Conservation (phyloP, 2,113 vertebrate genomes). For the Spilogale gracilis region DNA sequence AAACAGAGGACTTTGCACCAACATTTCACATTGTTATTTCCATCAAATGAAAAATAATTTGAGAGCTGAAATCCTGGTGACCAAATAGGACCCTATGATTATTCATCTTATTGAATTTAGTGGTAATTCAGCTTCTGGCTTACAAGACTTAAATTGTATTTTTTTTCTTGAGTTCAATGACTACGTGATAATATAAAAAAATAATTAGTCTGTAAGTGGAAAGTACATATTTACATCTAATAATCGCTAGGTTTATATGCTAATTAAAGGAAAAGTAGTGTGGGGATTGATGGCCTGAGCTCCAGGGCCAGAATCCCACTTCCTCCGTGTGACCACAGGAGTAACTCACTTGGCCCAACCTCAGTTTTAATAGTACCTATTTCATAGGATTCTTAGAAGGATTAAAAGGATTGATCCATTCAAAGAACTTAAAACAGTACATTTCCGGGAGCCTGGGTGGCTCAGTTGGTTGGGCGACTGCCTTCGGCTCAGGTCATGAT, state of each 20-base stretch:
- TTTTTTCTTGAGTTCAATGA: background rate
- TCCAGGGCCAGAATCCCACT: background rate
- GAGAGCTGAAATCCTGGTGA: background rate
- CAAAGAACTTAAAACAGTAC: background rate
- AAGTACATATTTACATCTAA: background rate
- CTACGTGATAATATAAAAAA: background rate
- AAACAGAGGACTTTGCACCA: background rate
- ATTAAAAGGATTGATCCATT: background rate
- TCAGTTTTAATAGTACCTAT: background rate
- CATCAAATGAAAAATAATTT: background rate
- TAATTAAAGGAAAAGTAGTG: background rate
- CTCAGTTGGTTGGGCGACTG: too few species aligned
- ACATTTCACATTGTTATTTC: background rate
- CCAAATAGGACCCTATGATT: background rate
- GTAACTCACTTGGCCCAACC: background rate
- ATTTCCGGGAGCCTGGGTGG: too few species aligned
- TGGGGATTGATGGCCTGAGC: too few species aligned
- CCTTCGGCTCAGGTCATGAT: too few species aligned
- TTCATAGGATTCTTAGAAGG: background rate
- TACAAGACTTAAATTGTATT: background rate
- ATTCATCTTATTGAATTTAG: background rate
- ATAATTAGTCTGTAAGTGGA: background rate
- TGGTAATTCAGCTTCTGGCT: background rate
- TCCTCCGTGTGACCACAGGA: background rate
- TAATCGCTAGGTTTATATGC: background rate